Evolutionary conservation across 2,797 vertebrate species (phyloP).

Genomic region (Malacoctenus gilli): DNA sequence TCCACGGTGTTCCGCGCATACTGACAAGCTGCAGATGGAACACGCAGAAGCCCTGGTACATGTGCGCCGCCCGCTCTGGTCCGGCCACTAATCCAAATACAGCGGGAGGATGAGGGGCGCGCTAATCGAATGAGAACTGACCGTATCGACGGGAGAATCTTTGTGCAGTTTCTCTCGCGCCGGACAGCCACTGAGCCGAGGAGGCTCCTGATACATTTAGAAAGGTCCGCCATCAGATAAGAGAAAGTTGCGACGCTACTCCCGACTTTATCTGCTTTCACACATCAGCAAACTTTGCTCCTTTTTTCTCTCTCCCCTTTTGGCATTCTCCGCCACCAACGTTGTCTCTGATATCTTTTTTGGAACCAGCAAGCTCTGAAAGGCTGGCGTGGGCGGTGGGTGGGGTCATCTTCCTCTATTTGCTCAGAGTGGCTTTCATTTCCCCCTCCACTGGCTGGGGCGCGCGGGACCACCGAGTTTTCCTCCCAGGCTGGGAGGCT

Average conservation of each 20-base stretch:
- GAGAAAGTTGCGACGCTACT: constrained; percentile 57
- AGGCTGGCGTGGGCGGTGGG: neutral
- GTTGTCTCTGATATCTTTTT: constrained; percentile 50
- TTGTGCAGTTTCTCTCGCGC: constrained; percentile 47
- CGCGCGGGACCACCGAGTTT: constrained; percentile 31
- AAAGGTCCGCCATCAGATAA: constrained; percentile 68
- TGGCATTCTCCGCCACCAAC: constrained; percentile 44
- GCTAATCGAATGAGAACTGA: constrained; percentile 80
- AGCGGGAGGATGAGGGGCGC: constrained; percentile 50
- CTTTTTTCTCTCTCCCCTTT: constrained; percentile 45
- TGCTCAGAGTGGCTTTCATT: constrained; percentile 59
- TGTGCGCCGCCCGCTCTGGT: constrained; percentile 44
- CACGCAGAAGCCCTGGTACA: constrained; percentile 52
- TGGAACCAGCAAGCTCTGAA: constrained; percentile 34
- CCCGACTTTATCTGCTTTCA: constrained; percentile 69
- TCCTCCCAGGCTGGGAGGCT: constrained; percentile 20
- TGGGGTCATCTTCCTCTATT: constrained; percentile 61
- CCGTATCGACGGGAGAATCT: constrained; percentile 73
- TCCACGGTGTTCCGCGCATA: constrained; percentile 75
- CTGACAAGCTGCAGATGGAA: constrained; percentile 73
- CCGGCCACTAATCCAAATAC: constrained; percentile 72
- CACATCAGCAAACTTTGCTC: constrained; percentile 72
- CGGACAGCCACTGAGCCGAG: constrained; percentile 54
- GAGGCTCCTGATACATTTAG: constrained; percentile 66
- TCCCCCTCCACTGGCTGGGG: constrained; percentile 42